Base-by-base conservation (phyloP, 2,888 invertebrate species). In the Celastrina argiolus region DNA sequence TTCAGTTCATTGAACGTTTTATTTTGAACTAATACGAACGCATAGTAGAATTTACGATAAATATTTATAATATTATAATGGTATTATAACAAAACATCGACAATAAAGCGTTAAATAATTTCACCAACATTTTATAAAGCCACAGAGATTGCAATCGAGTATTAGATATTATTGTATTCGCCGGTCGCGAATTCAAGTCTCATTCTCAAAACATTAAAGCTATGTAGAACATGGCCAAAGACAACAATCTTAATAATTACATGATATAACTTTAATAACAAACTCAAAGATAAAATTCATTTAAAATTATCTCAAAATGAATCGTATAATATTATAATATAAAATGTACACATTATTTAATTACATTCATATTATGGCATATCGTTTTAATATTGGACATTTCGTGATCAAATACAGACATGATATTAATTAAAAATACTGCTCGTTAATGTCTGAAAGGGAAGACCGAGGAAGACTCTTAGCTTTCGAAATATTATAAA, bases 1-100 rank as follows among this genome's bases (percentile, higher is more conserved):
- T 58, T 70, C 66, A 67, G 75, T 78, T 81, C 84, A 82, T 87
- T 74, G 88, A 90, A 90, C 89, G 85, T 84, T 90, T 91, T 89
- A 89, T 87, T 89, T 84, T 85, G 85, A 89, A 91, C 85, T 89
- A 87, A 90, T 89, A 87, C 83, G 82, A 90, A 91, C 89, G 87
- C 82, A 89, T 86, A 85, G 87, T 90, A 90, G 83, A 91, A 88
- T 90, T 90, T 89, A 84, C 82, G 87, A 91, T 90, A 89, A 84
- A 91, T 88, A 87, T 87, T 88, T 85, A 81, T 86, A 80, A 74
- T 86, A 87, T 88, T 85, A 51, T 83, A 85, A 85, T 85, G 82
- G 82, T 87, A 83, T 78, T 76, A 85, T 88, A 89, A 89, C 89
- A 88, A 81, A 90, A 89, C 88, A 84, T 86, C 80, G 83, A 85